Percentiles rank a stretch among this genome's conserved stretches.
phyloP scores from a whole-genome alignment of 2,888 invertebrate genomes.

The Antitype chi region DNA sequence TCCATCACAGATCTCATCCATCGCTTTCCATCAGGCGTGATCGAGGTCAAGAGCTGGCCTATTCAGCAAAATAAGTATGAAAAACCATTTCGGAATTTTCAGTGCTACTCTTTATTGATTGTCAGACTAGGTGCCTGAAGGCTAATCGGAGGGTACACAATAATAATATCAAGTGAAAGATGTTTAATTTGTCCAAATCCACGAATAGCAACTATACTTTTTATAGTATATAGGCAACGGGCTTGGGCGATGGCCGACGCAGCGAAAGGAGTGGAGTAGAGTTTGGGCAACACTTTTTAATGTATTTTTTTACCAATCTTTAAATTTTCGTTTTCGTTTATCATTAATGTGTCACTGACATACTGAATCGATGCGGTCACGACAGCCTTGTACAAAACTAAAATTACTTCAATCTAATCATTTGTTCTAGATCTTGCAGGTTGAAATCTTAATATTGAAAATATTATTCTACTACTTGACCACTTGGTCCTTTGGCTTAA shows the following conservation, averaged over 20 bases:
- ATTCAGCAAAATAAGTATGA: no score
- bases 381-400: background rate
- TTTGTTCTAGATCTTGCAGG: background rate
- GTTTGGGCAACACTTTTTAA: background rate
- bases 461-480: background rate
- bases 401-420: background rate
- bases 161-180: conserved; percentile 61
- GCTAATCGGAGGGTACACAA: conserved; percentile 56
- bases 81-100: background rate
- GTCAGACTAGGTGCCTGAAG: conserved; percentile 40
- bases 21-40: no score
- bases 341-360: background rate
- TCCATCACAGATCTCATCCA: no score
- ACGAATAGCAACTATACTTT: conserved; percentile 65
- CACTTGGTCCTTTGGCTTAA: background rate
- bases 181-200: conserved; percentile 73
- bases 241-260: conserved; percentile 40
- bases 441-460: background rate
- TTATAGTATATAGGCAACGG: conserved; percentile 56
- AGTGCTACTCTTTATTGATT: conserved; percentile 17
- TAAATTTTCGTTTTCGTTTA: background rate
- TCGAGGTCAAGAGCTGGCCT: no score
- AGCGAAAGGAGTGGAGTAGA: conserved; percentile 39
- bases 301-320: background rate
- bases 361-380: background rate